phyloP scores from a whole-genome alignment of 2,797 vertebrate species.

The Sparidentex hasta region DNA sequence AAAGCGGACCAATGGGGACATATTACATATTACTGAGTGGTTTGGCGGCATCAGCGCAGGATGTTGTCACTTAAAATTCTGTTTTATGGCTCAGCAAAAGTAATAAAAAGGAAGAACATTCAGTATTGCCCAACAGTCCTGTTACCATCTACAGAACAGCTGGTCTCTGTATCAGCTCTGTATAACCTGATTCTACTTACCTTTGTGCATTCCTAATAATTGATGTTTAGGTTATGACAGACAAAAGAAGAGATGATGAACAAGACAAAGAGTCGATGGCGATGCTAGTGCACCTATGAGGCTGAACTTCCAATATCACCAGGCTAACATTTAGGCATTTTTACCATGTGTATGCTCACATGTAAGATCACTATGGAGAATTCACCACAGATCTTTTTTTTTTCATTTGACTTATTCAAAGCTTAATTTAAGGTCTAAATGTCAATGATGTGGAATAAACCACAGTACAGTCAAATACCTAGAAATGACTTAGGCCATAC shows the following conservation, averaged over 20 bases:
- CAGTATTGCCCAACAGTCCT: conserved; percentile 5
- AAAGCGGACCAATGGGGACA: conserved; percentile 18
- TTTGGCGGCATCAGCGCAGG: conserved; percentile 22
- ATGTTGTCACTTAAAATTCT: conserved; percentile 23
- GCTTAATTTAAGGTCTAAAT: neutral
- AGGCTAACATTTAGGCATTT: neutral
- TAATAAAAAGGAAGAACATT: conserved; percentile 13
- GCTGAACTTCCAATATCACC: neutral
- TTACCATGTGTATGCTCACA: neutral
- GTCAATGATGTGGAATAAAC: neutral
- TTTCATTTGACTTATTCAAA: neutral
- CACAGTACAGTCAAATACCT: neutral
- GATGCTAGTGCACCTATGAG: neutral
- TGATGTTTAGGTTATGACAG: conserved; percentile 3
- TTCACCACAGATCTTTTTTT: neutral
- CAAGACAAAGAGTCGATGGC: neutral
- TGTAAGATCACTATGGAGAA: neutral
- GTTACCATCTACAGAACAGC: neutral
- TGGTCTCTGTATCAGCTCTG: too few species aligned
- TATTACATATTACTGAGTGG: conserved; percentile 16
- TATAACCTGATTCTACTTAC: neutral
- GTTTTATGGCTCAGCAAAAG: conserved; percentile 22
- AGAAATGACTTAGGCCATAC: neutral
- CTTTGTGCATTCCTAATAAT: neutral
- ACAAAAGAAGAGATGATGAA: neutral